Percentiles rank a stretch among this genome's conserved stretches.
phyloP scores from a whole-genome alignment of 2,797 vertebrate genomes.

The Pitangus sulphuratus region DNA sequence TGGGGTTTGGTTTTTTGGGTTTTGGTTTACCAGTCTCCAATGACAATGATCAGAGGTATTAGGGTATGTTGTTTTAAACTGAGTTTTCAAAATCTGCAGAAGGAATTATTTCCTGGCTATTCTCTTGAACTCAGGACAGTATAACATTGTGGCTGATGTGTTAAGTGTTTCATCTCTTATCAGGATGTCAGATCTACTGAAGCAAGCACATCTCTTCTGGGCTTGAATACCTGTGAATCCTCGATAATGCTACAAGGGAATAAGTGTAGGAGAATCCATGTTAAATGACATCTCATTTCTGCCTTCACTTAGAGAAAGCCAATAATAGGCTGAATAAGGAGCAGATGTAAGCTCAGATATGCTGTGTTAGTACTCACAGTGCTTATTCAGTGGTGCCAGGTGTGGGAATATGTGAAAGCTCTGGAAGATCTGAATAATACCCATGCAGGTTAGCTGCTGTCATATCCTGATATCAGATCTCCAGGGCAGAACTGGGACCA shows the following conservation, averaged over 20 bases:
- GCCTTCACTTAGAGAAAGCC: constrained; percentile 7
- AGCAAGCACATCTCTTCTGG: neutral
- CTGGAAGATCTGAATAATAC: neutral
- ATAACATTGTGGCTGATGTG: neutral
- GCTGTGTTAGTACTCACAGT: neutral
- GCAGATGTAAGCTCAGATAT: constrained; percentile 28
- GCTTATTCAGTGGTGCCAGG: neutral
- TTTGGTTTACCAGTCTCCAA: neutral
- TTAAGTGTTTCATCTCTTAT: constrained; percentile 1
- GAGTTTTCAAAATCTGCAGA: neutral
- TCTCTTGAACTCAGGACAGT: neutral
- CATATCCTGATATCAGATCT: neutral
- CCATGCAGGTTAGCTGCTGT: neutral
- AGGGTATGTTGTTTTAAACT: neutral
- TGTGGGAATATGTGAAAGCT: neutral
- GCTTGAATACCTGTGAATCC: neutral
- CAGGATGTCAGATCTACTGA: constrained; percentile 11
- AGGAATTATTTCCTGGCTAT: neutral
- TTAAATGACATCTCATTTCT: constrained; percentile 46
- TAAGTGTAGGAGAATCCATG: neutral
- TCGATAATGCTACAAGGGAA: constrained; percentile 4
- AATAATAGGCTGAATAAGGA: constrained; percentile 15
- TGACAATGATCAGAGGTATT: neutral
- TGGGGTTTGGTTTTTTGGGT: neutral
- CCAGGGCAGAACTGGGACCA: neutral